Evolutionary conservation across 2,888 invertebrate species (phyloP).

Genomic region (Nomada goodeniana): DNA sequence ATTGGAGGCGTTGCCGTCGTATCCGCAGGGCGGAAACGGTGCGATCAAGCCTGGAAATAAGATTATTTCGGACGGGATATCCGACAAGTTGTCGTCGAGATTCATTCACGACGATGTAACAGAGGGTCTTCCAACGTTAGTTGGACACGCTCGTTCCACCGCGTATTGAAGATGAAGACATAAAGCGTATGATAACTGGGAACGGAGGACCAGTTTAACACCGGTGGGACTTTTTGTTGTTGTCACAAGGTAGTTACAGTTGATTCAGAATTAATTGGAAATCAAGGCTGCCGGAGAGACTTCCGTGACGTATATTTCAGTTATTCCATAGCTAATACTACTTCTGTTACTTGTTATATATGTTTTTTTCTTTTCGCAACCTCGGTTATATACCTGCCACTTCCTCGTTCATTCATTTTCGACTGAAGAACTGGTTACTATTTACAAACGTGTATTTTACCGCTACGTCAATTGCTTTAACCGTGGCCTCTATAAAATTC

Average conservation of each 20-base stretch:
- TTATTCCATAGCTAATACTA: not conserved
- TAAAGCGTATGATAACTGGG: not conserved
- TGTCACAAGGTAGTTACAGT: constrained; percentile 21
- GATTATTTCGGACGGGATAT: constrained; percentile 13
- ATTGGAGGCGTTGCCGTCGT: constrained; percentile 80
- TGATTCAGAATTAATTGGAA: not conserved
- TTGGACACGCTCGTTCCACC: constrained; percentile 64
- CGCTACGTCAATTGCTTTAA: too few relatives aligned
- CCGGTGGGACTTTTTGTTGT: not conserved
- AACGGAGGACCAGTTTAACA: not conserved
- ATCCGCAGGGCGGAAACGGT: constrained; percentile 65
- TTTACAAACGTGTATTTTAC: too few relatives aligned
- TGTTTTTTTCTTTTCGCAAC: too few relatives aligned
- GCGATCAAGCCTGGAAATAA: constrained; percentile 32
- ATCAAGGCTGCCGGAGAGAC: not conserved
- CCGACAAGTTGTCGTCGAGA: constrained; percentile 39
- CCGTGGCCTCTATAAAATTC: not conserved
- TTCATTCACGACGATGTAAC: constrained; percentile 30
- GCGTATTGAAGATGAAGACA: constrained; percentile 59
- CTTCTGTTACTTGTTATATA: not conserved
- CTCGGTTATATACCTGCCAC: too few relatives aligned
- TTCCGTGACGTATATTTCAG: too few relatives aligned
- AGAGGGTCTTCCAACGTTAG: constrained; percentile 15
- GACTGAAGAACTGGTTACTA: too few relatives aligned
- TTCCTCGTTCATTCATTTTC: too few relatives aligned